These are phyloP conservation scores for Sardinella longiceps DNA, from an alignment of 2,797 vertebrate species.

Conservation along the genomic window DNA sequence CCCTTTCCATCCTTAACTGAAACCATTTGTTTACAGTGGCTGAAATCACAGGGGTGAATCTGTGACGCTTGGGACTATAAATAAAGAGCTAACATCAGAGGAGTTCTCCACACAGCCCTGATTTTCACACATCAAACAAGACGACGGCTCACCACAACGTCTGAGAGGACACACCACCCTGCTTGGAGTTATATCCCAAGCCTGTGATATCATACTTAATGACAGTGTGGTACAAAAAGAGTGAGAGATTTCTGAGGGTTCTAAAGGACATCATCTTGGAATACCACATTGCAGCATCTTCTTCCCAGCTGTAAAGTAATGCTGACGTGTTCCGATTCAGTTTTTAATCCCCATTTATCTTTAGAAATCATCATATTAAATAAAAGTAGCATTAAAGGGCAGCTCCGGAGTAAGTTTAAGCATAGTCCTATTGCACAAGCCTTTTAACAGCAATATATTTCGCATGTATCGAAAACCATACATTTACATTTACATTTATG, in stretches of 20 bases:
- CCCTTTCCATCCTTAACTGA: neutral
- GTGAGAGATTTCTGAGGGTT: neutral
- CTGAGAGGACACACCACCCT: neutral
- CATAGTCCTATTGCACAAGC: too few relatives aligned
- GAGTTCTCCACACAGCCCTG: neutral
- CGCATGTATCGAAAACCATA: too few relatives aligned
- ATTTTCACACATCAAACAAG: constrained; percentile 1
- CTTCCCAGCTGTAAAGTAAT: neutral
- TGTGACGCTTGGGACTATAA: constrained; percentile 1
- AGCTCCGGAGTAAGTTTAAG: too few relatives aligned
- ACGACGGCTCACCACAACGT: neutral
- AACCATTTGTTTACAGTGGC: neutral
- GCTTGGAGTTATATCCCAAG: neutral
- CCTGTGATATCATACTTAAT: constrained; percentile 12
- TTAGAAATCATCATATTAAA: neutral
- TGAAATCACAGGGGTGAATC: constrained; percentile 14
- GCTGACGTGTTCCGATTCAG: neutral
- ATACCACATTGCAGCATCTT: neutral
- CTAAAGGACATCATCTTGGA: neutral
- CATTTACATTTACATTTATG: too few relatives aligned
- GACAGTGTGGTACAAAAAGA: neutral
- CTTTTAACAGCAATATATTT: too few relatives aligned
- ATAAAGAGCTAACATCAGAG: neutral
- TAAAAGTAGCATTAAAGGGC: neutral
- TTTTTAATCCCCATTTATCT: neutral